Evolutionary conservation across 30 jellyfish, hydroid and myxozoan species (phyloP).

Genomic region (Turritopsis rubra): DNA sequence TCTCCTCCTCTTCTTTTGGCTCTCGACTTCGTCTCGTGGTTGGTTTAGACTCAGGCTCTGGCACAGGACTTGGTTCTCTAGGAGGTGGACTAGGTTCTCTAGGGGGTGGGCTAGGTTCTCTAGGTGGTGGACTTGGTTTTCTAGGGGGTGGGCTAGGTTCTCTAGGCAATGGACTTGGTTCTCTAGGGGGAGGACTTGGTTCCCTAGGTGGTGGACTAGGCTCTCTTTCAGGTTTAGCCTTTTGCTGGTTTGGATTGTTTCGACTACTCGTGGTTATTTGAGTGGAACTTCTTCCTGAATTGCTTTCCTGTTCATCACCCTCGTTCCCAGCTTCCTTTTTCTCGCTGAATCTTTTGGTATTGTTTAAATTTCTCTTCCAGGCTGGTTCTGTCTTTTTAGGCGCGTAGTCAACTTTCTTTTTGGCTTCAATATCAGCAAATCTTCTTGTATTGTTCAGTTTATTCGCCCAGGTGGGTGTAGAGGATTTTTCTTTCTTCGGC

Average conservation of each 20-base stretch:
- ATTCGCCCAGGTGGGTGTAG: constrained; percentile 29
- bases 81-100: constrained; percentile 6
- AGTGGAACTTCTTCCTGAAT: neutral
- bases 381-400: constrained; percentile 12
- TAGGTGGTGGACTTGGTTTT: too few species aligned
- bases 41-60: neutral
- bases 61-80: neutral
- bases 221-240: neutral
- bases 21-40: neutral
- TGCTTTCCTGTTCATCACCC: neutral
- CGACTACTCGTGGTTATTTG: neutral
- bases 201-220: constrained; percentile 24
- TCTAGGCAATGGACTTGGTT: neutral
- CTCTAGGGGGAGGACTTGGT: neutral
- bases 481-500: constrained; percentile 6
- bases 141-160: too few species aligned
- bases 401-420: neutral
- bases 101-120: constrained; percentile 1
- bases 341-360: constrained; percentile 10
- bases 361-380: constrained; percentile 24
- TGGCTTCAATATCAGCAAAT: constrained; percentile 12
- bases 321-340: neutral
- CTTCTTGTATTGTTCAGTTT: constrained; percentile 23
- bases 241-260: neutral
- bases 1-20: neutral